These are phyloP conservation scores for Petrocephalus schoutedeni DNA, from an alignment of 2,797 vertebrate genomes.

Conservation along the genomic window DNA sequence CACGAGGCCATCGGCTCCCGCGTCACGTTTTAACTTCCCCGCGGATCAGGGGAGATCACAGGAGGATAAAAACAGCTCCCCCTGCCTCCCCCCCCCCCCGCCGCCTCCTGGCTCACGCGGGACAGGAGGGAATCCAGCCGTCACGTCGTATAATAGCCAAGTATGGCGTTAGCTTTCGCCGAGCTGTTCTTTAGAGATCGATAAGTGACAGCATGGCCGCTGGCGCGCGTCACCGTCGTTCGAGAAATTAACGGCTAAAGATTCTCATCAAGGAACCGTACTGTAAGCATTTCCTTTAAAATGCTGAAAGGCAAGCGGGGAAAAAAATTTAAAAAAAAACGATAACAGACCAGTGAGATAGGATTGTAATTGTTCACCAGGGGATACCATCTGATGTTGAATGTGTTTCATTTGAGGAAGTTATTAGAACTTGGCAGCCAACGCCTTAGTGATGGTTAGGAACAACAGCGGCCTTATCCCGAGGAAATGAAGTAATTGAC, in stretches of 20 bases:
- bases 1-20: not conserved
- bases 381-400: slow-evolving; percentile 27
- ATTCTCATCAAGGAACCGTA: not conserved
- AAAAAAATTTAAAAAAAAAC: slow-evolving; percentile 3
- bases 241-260: not conserved
- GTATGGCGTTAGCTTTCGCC: not conserved
- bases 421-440: slow-evolving; percentile 30
- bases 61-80: not conserved
- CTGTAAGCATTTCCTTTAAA: not conserved
- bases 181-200: slow-evolving; percentile 21
- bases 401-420: slow-evolving; percentile 28
- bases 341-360: slow-evolving; percentile 26
- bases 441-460: slow-evolving; percentile 19
- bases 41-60: not conserved
- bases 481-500: slow-evolving; percentile 25
- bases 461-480: slow-evolving; percentile 23
- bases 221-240: not conserved
- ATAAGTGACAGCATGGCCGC: not conserved
- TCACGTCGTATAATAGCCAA: not conserved
- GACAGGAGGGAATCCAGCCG: not conserved
- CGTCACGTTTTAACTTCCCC: not conserved
- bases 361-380: slow-evolving; percentile 31
- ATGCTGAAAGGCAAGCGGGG: slow-evolving; percentile 4
- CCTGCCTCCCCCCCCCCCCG: no score
- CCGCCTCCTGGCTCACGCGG: not conserved